phyloP scores from a whole-genome alignment of 2,113 vertebrate genomes.

The Eretmochelys imbricata region DNA sequence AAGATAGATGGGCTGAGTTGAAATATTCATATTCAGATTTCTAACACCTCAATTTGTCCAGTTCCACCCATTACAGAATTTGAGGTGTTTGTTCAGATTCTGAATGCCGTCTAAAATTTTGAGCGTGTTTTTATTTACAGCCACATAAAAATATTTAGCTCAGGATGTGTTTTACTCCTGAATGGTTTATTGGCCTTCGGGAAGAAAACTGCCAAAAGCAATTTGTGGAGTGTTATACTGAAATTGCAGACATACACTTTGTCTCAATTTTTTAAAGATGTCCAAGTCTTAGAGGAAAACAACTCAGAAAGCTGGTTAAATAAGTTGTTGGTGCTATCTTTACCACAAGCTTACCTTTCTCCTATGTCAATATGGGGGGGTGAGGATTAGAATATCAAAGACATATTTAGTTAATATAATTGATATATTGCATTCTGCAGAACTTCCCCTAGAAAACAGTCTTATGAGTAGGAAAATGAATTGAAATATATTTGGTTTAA shows the following conservation, averaged over 20 bases:
- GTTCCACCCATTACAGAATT: not conserved
- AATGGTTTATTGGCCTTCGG: not conserved
- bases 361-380: not conserved
- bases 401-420: not conserved
- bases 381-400: not conserved
- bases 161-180: not conserved
- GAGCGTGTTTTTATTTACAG: not conserved
- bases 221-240: not conserved
- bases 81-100: fast-evolving
- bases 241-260: not conserved
- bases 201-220: not conserved
- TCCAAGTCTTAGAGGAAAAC: not conserved
- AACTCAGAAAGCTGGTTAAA: not conserved
- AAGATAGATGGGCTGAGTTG: not conserved
- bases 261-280: not conserved
- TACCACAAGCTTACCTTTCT: not conserved
- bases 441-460: not conserved
- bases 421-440: not conserved
- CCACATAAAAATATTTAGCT: not conserved
- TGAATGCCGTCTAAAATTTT: not conserved
- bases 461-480: not conserved
- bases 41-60: not conserved
- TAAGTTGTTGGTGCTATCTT: not conserved
- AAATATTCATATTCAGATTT: not conserved
- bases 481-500: not conserved